These are phyloP conservation scores for Ctena decussata DNA, from an alignment of 2,888 invertebrate genomes.

Conservation along the genomic window DNA sequence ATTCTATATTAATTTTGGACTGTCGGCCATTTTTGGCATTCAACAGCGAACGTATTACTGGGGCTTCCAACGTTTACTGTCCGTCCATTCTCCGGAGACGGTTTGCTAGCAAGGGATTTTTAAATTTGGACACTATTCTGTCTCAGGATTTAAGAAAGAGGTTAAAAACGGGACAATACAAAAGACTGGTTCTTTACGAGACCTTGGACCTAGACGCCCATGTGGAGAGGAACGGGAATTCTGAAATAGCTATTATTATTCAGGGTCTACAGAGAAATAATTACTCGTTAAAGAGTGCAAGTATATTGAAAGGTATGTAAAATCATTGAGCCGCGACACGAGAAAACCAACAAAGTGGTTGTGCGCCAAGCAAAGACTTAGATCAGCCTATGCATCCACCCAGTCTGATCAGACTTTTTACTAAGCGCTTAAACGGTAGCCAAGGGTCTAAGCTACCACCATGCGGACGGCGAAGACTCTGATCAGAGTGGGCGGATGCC, in stretches of 20 bases:
- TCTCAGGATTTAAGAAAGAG: constrained; percentile 58
- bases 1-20: constrained; percentile 76
- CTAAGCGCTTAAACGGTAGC: too few relatives aligned
- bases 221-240: constrained; percentile 44
- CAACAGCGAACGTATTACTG: constrained; percentile 75
- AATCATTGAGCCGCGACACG: too few relatives aligned
- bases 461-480: too few relatives aligned
- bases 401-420: too few relatives aligned
- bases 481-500: too few relatives aligned
- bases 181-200: constrained; percentile 74
- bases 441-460: too few relatives aligned
- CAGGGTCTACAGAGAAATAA: constrained; percentile 67
- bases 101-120: constrained; percentile 54
- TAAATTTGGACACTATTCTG: constrained; percentile 63
- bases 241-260: constrained; percentile 70
- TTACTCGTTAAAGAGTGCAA: constrained; percentile 55
- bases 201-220: constrained; percentile 55
- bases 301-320: constrained; percentile 63
- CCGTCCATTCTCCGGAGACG: constrained; percentile 81
- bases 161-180: constrained; percentile 66
- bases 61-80: constrained; percentile 80
- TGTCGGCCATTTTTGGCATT: constrained; percentile 80
- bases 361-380: too few relatives aligned
- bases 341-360: too few relatives aligned
- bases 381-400: too few relatives aligned